A percentile compares a stretch with the other conserved stretches of the same genome.
Conservation (phyloP, 2,797 vertebrate species). For the Cirrhinus mrigala region DNA sequence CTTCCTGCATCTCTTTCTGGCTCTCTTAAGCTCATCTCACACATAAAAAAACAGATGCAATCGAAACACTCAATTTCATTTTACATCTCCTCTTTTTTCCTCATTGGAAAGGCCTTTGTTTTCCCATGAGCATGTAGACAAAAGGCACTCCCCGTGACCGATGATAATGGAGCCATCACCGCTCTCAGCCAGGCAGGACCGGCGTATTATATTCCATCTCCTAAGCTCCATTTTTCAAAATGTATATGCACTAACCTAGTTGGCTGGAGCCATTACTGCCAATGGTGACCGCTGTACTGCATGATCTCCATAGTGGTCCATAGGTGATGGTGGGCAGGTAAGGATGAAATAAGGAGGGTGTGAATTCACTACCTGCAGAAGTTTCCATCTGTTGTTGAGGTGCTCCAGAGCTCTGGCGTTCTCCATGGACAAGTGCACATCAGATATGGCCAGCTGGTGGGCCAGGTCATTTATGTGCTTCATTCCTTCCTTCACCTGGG, state of each 20-base stretch:
- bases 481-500: slow-evolving; percentile 93
- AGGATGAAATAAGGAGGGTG: slow-evolving; percentile 29
- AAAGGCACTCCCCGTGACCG: slow-evolving; percentile 46
- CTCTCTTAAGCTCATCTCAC: slow-evolving; percentile 2
- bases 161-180: slow-evolving; percentile 47
- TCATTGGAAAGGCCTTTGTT: slow-evolving; percentile 32
- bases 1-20: not conserved
- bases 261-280: not conserved
- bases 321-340: slow-evolving; percentile 18
- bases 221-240: slow-evolving; percentile 26
- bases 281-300: not conserved
- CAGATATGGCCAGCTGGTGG: slow-evolving; percentile 94
- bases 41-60: slow-evolving; percentile 43
- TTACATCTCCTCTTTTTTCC: slow-evolving; percentile 35
- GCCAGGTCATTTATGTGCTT: slow-evolving; percentile 94
- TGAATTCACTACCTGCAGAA: slow-evolving; percentile 88
- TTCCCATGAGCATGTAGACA: slow-evolving; percentile 49
- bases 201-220: slow-evolving; percentile 27
- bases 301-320: slow-evolving; percentile 23
- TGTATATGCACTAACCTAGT: slow-evolving; percentile 20
- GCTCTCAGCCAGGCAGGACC: slow-evolving; percentile 43
- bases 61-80: slow-evolving; percentile 45
- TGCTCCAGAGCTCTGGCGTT: slow-evolving; percentile 92
- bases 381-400: slow-evolving; percentile 94
- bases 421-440: slow-evolving; percentile 96